Conservation (phyloP, 2,113 vertebrate genomes). For the cat (Felis catus) region DNA sequence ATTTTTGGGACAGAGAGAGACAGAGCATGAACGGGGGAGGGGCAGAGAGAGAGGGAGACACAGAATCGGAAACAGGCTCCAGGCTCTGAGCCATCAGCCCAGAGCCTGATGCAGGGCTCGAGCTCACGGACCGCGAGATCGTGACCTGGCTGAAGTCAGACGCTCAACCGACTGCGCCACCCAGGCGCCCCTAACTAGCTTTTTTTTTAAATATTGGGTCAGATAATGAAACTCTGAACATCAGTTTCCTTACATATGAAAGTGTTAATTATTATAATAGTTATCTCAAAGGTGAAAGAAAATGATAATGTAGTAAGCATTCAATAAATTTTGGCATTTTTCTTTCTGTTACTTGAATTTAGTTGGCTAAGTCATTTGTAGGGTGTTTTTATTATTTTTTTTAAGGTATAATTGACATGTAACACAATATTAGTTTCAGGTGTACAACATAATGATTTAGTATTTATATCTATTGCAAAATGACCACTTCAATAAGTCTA, state of each 20-base stretch:
- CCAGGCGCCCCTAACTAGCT: not conserved
- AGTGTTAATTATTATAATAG: not conserved
- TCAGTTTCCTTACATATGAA: not conserved
- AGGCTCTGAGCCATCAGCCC: too few relatives aligned
- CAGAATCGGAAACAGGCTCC: too few relatives aligned
- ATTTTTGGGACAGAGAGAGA: too few relatives aligned
- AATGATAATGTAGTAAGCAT: not conserved
- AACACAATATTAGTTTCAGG: not conserved
- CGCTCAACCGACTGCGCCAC: too few relatives aligned
- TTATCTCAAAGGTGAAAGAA: not conserved
- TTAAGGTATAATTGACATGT: not conserved
- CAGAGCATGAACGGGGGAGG: too few relatives aligned
- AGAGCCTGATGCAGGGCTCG: too few relatives aligned
- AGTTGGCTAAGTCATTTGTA: not conserved
- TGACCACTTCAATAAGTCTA: not conserved
- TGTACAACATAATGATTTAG: not conserved
- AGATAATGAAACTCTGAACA: conserved; percentile 5
- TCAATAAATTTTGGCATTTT: conserved; percentile 3
- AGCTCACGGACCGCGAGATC: too few relatives aligned
- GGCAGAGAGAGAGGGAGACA: too few relatives aligned
- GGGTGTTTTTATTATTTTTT: not conserved
- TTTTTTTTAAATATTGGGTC: not conserved
- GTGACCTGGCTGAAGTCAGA: too few relatives aligned
- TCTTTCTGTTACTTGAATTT: conserved; percentile 10
- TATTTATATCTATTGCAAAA: not conserved